phyloP scores from a whole-genome alignment of 2,113 vertebrate species.

The Urocynchramus pylzowi region DNA sequence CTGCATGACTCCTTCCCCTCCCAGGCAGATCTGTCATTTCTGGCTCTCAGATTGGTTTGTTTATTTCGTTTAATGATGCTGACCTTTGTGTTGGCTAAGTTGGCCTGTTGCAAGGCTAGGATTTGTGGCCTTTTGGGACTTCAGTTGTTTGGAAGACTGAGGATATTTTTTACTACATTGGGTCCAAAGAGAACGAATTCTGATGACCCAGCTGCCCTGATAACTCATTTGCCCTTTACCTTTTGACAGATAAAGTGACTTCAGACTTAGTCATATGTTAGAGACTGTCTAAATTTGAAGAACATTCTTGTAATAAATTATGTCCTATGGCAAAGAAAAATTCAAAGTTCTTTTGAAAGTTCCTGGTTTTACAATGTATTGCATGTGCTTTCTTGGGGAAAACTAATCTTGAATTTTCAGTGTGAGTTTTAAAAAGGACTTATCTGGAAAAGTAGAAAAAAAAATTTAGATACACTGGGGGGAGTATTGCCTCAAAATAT shows the following conservation, averaged over 20 bases:
- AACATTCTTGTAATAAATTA: neutral
- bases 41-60: constrained; percentile 10
- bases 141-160: neutral
- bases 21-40: constrained; percentile 35
- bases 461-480: neutral
- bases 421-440: neutral
- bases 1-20: neutral
- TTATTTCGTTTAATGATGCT: constrained; percentile 56
- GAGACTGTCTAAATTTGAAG: neutral
- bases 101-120: constrained; percentile 22
- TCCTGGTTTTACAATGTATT: neutral
- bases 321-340: neutral
- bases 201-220: constrained; percentile 22
- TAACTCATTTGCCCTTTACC: constrained; percentile 53
- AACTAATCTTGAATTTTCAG: neutral
- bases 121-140: constrained; percentile 41
- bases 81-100: constrained; percentile 59
- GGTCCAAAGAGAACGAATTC: neutral
- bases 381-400: neutral
- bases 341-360: neutral
- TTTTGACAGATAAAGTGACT: constrained; percentile 40
- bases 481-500: neutral
- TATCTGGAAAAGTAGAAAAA: neutral
- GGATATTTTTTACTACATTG: neutral
- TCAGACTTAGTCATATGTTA: constrained; percentile 20